Base-by-base conservation (phyloP, 2,113 vertebrate species). In the Thalassarche chlororhynchos region DNA sequence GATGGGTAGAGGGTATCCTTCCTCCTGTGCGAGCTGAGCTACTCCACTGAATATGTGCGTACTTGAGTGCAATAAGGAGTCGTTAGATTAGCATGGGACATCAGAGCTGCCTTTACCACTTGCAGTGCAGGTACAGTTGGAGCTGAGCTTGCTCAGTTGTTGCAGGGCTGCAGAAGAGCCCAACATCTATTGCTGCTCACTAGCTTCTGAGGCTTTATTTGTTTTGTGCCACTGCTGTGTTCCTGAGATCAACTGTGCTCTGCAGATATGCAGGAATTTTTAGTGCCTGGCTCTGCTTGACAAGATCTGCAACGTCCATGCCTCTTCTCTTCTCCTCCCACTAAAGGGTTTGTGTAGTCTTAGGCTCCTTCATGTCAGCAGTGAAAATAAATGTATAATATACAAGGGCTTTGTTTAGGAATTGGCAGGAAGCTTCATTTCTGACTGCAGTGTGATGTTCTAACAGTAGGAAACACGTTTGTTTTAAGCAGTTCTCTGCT, bases 181-280 rank as follows among this genome's bases (percentile, higher is more conserved):
- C 65, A 28, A 28, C 20, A 12, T 38, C 57, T 87, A 4, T 24
- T 76, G 70, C 78, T 78, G 55, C 38, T 85, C 54, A 17, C 28
- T 28, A 36, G 26, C 23, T 93, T 66, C 80, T 75, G 38, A 77
- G 79, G 31, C 62, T 76, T 66, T 62, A 36, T 55, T 94, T 87
- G 57, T 64, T 91, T 89, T 81, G 78, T 83, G 87, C 31, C 68
- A 58, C 68, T 80, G 44, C 75, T 85, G 66, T 84, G 77, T 47
- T 91, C 55, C 84, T 36, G 44, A 95, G 66, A 95, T 91, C 74
- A 94, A 8, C 75, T 61, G 36, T 54, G 74, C 52, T 84, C 74
- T 92, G 84, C 70, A 91, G 91, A 88, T 90, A 87, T 21, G 66
- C 89, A 94, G 94, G 94, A 95, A 90, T 87, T 93, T 95, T 87